Evolutionary conservation across 1,140 invertebrate species (phyloP), one percentile per base, ranked within the genome.

Genomic region (Stegodyphus dumicola): DNA sequence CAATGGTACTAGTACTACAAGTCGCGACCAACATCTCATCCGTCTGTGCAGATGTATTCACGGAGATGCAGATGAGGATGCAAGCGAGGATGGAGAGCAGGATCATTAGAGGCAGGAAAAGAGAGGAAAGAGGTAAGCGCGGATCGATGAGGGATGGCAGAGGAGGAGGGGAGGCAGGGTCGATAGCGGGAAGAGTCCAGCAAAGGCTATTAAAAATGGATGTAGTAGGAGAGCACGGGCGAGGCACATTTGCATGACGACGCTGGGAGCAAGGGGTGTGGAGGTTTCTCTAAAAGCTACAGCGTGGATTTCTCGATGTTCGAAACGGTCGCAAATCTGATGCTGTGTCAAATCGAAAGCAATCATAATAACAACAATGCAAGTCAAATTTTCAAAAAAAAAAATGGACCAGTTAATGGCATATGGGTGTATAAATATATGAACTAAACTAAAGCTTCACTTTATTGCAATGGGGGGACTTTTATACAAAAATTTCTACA

Each of bases 201-300:
- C 74, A 56, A 77, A 73, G 81, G 81, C 81, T 85, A 85, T 85
- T 85, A 85, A 85, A 85, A 85, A 85, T 85, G 81, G 81, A 85
- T 85, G 81, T 77, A 69, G 70, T 66, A 66, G 80, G 56, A 67
- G 60, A 15, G 80, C 70, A 73, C 71, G 81, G 81, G 81, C 81
- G 65, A 76, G 81, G 81, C 81, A 77, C 81, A 85, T 85, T 85
- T 85, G 81, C 81, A 85, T 85, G 81, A 51, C 73, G 80, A 83
- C 60, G 70, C 56, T 71, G 51, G 71, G 80, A 54, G 70, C 49
- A 53, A 74, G 71, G 80, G 80, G 71, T 66, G 80, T 60, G 48
- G 77, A 78, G 51, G 51, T 78, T 51, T 60, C 56, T 60, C 56
- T 60, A 33, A 33, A 33, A 33, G 33, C 33, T 33, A 33, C 33